These are phyloP conservation scores for Drosophila prolongata DNA, from an alignment of 2,888 invertebrate species.

Conservation along the genomic window DNA sequence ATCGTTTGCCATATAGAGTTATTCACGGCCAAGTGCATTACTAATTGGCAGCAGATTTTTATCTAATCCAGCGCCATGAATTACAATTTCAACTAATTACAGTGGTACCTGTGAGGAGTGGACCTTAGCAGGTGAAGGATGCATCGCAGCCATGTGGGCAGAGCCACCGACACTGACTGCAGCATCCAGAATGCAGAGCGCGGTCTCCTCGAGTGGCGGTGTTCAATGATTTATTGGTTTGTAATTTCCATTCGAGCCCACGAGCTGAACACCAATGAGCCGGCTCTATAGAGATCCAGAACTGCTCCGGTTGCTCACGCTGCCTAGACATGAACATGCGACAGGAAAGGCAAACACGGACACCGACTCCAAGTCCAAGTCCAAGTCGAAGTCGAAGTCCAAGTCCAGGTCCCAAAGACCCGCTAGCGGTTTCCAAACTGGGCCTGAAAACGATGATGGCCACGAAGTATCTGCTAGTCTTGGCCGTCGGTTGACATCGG, in stretches of 20 bases:
- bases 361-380: conserved; percentile 52
- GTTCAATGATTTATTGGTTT: conserved; percentile 75
- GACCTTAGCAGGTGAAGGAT: conserved; percentile 35
- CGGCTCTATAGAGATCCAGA: conserved; percentile 12
- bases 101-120: conserved; percentile 52
- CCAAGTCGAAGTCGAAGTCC: conserved; percentile 20
- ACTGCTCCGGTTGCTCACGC: conserved; percentile 48
- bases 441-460: conserved; percentile 75
- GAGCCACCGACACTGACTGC: conserved; percentile 1
- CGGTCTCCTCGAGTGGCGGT: conserved; percentile 33
- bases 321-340: conserved; percentile 68
- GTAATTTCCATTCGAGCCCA: conserved; percentile 77
- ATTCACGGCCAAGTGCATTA: conserved; percentile 72
- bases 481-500: conserved; percentile 54
- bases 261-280: conserved; percentile 70
- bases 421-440: conserved; percentile 64
- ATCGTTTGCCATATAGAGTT: conserved; percentile 65
- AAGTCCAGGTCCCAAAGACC: conserved; percentile 38
- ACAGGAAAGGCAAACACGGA: conserved; percentile 76
- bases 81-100: conserved; percentile 80
- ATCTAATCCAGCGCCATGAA: conserved; percentile 79
- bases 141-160: conserved; percentile 46
- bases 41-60: conserved; percentile 79
- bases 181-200: conserved; percentile 11
- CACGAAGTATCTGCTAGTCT: conserved; percentile 14